Evolutionary conservation across 2,888 invertebrate species (phyloP), one percentile per base, ranked within the genome.

Genomic region (Unio delphinus): DNA sequence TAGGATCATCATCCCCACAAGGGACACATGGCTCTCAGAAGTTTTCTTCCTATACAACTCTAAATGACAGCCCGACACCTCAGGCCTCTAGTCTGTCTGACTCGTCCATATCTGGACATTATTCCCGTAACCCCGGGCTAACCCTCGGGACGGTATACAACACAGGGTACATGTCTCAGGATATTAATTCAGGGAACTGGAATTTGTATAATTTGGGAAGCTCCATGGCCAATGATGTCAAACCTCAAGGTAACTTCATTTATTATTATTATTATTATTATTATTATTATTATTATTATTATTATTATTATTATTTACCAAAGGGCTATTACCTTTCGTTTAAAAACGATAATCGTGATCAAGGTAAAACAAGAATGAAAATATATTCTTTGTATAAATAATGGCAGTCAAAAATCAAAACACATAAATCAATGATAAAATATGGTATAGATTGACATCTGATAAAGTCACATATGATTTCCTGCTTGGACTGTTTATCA

Each of bases 151-250:
- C 69, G 20, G 58, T 67, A 15, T 65, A 70, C 23, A 76, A 78
- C 70, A 34, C 69, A 3, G 69, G 70, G 6, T 79, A 79, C 60
- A 61, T 75, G 55, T 18, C 67, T 17, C 73, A 71, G 67, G 79
- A 75, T 63, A 61, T 73, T 23, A 69, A 67, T 58, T 64, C 73
- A 17, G 56, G 61, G 3, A 59, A 26, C 64, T 55, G 61, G 60
- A 72, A 73, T 71, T 77, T 74, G 68, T 71, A 72, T 59, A 74
- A 73, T 56, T 71, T 66, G n/a, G 18, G 70, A n/a, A 77, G 77
- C 58, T 74, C 77, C 20, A 74, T 74, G 55, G 71, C 77, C 6
- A 45, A 11, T 11, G 77, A 77, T 28, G 68, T 77, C 15, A 60
- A 72, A 66, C 74, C 72, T 15, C 55, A 74, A 28, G 77, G 77